phyloP scores from a whole-genome alignment of 2,113 vertebrate genomes.

The Miniopterus natalensis region DNA sequence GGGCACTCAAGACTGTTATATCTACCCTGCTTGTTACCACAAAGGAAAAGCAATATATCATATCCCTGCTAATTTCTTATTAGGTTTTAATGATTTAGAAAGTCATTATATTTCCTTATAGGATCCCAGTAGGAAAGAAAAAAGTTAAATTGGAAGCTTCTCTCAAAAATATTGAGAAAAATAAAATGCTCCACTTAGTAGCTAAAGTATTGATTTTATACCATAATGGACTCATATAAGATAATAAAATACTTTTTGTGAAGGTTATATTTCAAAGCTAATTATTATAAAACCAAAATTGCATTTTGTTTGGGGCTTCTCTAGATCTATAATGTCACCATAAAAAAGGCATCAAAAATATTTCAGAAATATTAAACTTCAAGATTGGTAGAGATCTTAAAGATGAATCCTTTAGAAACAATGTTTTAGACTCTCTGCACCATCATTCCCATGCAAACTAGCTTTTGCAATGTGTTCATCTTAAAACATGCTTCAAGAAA shows the following conservation, averaged over 20 bases:
- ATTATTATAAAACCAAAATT: conserved; percentile 64
- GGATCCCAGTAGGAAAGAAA: not conserved
- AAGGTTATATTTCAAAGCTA: conserved; percentile 65
- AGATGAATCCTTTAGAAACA: not conserved
- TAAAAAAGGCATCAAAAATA: not conserved
- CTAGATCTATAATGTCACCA: conserved; percentile 4
- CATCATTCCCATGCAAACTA: not conserved
- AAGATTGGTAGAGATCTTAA: not conserved
- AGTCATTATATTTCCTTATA: conserved; percentile 62
- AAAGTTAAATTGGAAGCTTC: conserved; percentile 40
- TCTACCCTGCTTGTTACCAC: not conserved
- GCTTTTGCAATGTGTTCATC: not conserved
- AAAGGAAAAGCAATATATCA: conserved; percentile 33
- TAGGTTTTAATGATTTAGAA: conserved; percentile 56
- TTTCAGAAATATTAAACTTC: conserved; percentile 29
- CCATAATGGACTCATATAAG: conserved; percentile 59
- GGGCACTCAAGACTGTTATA: not conserved
- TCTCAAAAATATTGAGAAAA: conserved; percentile 68
- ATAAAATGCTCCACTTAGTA: conserved; percentile 49
- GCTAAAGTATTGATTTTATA: conserved; percentile 69
- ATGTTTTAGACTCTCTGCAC: not conserved
- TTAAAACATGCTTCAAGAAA: not conserved
- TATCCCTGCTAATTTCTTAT: conserved; percentile 49
- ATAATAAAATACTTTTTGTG: conserved; percentile 60
- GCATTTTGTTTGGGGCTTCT: conserved; percentile 1